Conservation (phyloP, 2,113 vertebrate genomes). For the Gambusia affinis region DNA sequence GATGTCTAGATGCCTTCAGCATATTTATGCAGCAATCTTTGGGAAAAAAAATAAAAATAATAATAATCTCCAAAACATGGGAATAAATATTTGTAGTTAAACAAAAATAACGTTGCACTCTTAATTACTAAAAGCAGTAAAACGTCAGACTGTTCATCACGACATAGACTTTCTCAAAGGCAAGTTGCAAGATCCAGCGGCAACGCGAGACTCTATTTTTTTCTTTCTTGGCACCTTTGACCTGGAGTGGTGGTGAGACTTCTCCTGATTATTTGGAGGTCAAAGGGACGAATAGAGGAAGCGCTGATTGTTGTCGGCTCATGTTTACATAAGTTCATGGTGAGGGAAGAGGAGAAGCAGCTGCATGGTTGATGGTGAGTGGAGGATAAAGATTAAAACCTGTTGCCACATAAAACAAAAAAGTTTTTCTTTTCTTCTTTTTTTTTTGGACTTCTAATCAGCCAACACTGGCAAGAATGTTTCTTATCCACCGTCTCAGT, state of each 20-base stretch:
- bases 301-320: not conserved
- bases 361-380: not conserved
- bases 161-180: not conserved
- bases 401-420: not conserved
- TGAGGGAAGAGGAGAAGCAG: conserved; percentile 9
- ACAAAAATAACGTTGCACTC: not conserved
- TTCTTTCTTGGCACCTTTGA: conserved; percentile 1
- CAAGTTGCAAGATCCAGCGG: not conserved
- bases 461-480: no score
- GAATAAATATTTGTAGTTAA: not conserved
- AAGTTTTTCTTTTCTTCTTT: no score
- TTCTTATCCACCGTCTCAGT: no score
- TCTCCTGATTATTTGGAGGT: not conserved
- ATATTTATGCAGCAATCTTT: not conserved
- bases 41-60: no score
- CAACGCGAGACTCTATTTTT: no score
- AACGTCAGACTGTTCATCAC: not conserved
- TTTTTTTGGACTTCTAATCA: no score
- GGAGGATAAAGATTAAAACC: not conserved
- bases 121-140: not conserved
- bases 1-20: not conserved
- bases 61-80: not conserved
- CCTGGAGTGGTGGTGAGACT: not conserved
- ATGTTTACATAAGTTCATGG: not conserved
- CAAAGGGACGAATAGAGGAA: not conserved